Evolutionary conservation across 2,797 vertebrate species (phyloP), one percentile per base, ranked within the genome.

Genomic region (Esox lucius): DNA sequence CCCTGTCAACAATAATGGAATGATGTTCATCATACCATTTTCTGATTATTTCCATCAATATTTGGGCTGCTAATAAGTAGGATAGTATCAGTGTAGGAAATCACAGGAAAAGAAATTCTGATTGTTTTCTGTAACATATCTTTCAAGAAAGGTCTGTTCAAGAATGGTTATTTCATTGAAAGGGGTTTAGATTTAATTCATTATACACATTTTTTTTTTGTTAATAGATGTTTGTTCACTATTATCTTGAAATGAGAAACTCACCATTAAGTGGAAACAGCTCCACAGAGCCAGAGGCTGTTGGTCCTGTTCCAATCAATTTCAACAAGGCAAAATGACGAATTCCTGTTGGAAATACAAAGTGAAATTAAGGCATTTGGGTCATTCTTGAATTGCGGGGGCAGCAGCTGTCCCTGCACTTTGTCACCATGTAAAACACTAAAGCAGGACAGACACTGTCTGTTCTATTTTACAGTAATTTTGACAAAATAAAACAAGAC

Each of bases 291-390:
- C 94, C 94, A 48, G 90, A 88, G 22, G 90, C 89, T 78, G 86
- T 85, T 19, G 84, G 68, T 74, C 90, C 92, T 0, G 71, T 78
- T 70, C 94, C 94, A 3, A 80, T 85, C 78, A 95, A 71, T 80
- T 94, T 94, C 77, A 95, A 73, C 83, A 94, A 68, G 56, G 92
- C 93, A 87, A 95, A 94, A 84, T 95, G 94, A n/a, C 93, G 92
- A 82, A 95, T 91, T 15, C 94, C 94, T 95, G 77, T 9, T 19
- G 67, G 78, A 53, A 74, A 51, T 72, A 5, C 35, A 31, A 31
- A 39, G 24, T 7, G 56, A 5, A 2, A 46, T 11, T 1, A 46
- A 46, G 6, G 42, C 12, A 46, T 46, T 46, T 46, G 42, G 42
- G 42, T 11, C 42, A 46, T 46, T 13, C 42, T 46, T 46, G 42